Base-by-base conservation (phyloP, 92 coral and sea anemone genomes). In the Epizoanthus illoricatus region DNA sequence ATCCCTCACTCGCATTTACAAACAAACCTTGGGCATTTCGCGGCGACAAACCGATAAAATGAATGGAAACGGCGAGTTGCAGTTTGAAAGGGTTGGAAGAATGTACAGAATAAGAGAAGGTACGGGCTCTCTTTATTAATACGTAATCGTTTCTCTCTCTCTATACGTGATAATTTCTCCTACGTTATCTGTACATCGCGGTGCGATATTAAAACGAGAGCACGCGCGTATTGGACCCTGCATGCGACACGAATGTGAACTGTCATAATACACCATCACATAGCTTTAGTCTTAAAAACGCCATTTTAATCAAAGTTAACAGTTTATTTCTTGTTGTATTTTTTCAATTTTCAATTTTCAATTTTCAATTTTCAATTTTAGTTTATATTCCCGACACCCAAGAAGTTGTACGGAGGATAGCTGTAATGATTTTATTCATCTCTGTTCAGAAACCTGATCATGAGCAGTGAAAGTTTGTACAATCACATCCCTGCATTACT, bases 101-200 rank as follows among this genome's bases (percentile, higher is more conserved):
- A 62, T 62, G 59, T 78, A 78, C 82, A 63, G 82, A 78, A 63
- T 63, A 11, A 56, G 64, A 19, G 82, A 78, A 78, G 82, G 82
- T 78, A 78, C 0, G 12, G 56, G 49, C 20, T 11, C 4, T 63
- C 49, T 42, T 19, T 19, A 28, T 15, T 58, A 15, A 4, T 28
- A 60, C 69, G 5, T 16, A 36, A 58, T 39, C 2, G 5, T 60
- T 74, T 61, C 60, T 40, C 5, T 20, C 36, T 58, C 12, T 0
- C 11, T 52, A 1, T 10, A 52, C 56, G 3, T 52, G 15, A 52
- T 11, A 1, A 11, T 52, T 52, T 52, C 10, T 52, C 10, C 56
- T 52, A 13, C 11, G 15, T 52, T 52, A 11, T 52, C 13, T 52
- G 10, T 52, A 9, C 10, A 52, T 52, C 56, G 56, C 56, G 56